These are phyloP conservation scores for Patagioenas fasciata DNA, from an alignment of 2,113 vertebrate species.

Conservation along the genomic window DNA sequence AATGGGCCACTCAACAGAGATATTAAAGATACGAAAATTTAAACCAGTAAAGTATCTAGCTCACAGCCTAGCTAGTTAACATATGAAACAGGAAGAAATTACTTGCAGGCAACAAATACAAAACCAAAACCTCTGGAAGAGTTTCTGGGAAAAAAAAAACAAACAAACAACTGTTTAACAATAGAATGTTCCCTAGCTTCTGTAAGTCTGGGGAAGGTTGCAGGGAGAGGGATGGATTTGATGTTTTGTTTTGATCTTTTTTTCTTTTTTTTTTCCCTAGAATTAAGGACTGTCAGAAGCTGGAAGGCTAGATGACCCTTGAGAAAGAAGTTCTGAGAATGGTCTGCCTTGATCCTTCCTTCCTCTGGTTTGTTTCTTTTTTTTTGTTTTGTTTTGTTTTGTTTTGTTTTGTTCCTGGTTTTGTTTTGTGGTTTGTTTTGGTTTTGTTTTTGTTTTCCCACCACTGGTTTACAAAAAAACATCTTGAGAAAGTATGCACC, in stretches of 20 bases:
- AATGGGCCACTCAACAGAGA: background rate
- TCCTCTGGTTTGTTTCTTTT: background rate
- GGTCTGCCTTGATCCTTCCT: background rate
- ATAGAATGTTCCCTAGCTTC: background rate
- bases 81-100: background rate
- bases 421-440: background rate
- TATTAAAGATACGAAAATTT: background rate
- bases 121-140: background rate
- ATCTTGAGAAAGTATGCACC: background rate
- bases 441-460: no score
- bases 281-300: background rate
- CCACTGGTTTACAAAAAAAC: background rate
- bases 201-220: background rate
- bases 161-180: background rate
- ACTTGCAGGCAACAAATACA: background rate
- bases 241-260: background rate
- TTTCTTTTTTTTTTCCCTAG: background rate
- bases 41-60: background rate
- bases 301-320: background rate
- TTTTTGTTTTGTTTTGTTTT: no score
- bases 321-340: background rate
- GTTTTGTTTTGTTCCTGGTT: background rate
- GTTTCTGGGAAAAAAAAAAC: background rate
- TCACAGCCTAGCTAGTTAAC: background rate
- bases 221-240: fast-evolving